Conservation (phyloP, 2,888 invertebrate species). For the Euphydryas editha region DNA sequence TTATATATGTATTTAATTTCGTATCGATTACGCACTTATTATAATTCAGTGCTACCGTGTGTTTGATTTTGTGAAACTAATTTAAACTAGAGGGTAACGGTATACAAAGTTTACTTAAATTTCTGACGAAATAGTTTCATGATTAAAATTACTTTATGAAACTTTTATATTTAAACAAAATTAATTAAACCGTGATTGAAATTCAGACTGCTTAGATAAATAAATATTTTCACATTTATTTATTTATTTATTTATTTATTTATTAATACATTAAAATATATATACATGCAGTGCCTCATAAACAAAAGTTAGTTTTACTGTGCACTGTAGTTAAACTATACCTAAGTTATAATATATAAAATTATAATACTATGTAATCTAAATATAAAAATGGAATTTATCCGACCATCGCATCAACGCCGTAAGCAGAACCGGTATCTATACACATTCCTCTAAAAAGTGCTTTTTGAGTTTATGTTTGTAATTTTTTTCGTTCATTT, state of each 20-base stretch:
- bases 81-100: not conserved
- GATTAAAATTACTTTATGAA: not conserved
- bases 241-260: not conserved
- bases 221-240: not conserved
- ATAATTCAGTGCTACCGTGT: not conserved
- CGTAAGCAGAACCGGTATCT: too few species aligned
- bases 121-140: not conserved
- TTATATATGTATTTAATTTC: not conserved
- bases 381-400: too few species aligned
- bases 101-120: not conserved
- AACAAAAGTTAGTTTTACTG: too few species aligned
- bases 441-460: too few species aligned
- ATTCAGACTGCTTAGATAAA: not conserved
- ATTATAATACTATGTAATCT: too few species aligned
- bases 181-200: not conserved
- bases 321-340: too few species aligned
- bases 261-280: too few species aligned
- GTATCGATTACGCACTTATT: not conserved
- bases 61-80: slow-evolving; percentile 2
- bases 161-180: not conserved
- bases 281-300: too few species aligned
- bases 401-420: too few species aligned
- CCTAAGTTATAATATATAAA: too few species aligned
- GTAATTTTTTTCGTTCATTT: too few species aligned
- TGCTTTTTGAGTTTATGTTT: too few species aligned